These are phyloP conservation scores for Umimayanthus kanabou DNA, from an alignment of 92 coral and sea anemone genomes.

Conservation along the genomic window DNA sequence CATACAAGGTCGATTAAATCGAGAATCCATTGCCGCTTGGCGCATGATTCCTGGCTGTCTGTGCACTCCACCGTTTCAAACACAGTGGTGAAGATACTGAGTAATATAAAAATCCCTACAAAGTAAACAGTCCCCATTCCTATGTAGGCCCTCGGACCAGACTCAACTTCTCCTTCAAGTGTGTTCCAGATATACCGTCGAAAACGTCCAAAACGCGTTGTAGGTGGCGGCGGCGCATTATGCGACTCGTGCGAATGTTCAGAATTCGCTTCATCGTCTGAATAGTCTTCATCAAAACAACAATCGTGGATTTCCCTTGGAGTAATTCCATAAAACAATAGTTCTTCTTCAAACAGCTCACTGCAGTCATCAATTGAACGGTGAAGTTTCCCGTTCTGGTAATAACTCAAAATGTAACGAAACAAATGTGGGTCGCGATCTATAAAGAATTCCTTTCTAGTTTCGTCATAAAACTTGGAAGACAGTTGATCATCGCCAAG, in stretches of 20 bases:
- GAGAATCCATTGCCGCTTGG: conserved; percentile 62
- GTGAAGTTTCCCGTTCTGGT: conserved; percentile 93
- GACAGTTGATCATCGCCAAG: conserved; percentile 82
- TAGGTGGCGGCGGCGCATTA: conserved; percentile 25
- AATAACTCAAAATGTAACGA: conserved; percentile 91
- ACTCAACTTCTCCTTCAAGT: conserved; percentile 77
- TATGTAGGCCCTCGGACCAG: conserved; percentile 65
- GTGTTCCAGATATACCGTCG: conserved; percentile 77
- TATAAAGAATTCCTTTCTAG: conserved; percentile 84
- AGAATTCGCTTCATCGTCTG: conserved; percentile 62
- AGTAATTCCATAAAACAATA: conserved; percentile 81
- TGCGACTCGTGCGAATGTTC: conserved; percentile 58
- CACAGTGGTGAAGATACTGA: conserved; percentile 89
- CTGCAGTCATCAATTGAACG: conserved; percentile 91
- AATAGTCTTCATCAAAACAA: conserved; percentile 84
- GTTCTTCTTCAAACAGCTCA: conserved; percentile 84
- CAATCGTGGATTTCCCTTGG: conserved; percentile 89
- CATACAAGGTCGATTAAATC: conserved; percentile 81
- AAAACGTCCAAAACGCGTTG: conserved; percentile 44
- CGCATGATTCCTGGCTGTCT: conserved; percentile 62
- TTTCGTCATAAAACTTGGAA: conserved; percentile 77
- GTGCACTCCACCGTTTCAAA: conserved; percentile 92
- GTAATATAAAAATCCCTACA: conserved; percentile 86
- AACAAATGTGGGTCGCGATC: conserved; percentile 95
- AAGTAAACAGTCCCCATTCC: conserved; percentile 78